A percentile compares a stretch with the other conserved stretches of the same genome.
Conservation (phyloP, 1,140 invertebrate genomes). For the Drosophila punjabiensis region DNA sequence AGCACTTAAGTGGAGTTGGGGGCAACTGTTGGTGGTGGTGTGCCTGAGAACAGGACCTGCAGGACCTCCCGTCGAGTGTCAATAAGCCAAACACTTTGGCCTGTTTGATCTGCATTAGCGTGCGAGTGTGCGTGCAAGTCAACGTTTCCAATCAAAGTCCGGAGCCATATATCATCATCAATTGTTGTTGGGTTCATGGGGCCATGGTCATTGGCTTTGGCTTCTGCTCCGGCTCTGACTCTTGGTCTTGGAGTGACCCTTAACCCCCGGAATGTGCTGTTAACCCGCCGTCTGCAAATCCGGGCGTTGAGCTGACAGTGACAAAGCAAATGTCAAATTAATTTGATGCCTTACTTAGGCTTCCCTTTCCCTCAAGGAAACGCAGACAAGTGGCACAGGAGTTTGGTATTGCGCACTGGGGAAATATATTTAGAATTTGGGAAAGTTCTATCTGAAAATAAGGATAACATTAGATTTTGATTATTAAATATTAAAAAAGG, state of each 20-base stretch:
- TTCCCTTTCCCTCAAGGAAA: constrained; percentile 17
- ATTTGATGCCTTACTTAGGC: constrained; percentile 72
- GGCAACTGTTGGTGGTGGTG: not conserved
- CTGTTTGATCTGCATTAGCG: constrained; percentile 41
- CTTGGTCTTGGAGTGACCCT: constrained; percentile 7
- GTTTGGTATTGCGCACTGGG: not conserved
- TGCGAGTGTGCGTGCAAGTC: constrained; percentile 15
- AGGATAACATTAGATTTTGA: not conserved
- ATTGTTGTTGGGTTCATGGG: constrained; percentile 51
- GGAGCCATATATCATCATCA: constrained; percentile 69
- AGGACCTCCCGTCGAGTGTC: constrained; percentile 43
- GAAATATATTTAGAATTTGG: not conserved
- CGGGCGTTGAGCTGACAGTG: constrained; percentile 63
- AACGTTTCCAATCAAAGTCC: constrained; percentile 48
- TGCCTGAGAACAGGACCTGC: not conserved
- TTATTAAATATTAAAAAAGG: not conserved
- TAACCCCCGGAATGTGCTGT: constrained; percentile 19
- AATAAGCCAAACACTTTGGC: constrained; percentile 63
- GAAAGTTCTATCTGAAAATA: not conserved
- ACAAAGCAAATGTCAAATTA: constrained; percentile 81
- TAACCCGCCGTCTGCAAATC: constrained; percentile 47
- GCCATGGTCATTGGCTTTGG: constrained; percentile 39
- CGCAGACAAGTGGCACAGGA: constrained; percentile 5
- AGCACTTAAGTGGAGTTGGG: constrained; percentile 1
- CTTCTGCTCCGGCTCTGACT: not conserved